These are phyloP conservation scores for Dallia pectoralis DNA, from an alignment of 2,797 vertebrate genomes.

Conservation along the genomic window DNA sequence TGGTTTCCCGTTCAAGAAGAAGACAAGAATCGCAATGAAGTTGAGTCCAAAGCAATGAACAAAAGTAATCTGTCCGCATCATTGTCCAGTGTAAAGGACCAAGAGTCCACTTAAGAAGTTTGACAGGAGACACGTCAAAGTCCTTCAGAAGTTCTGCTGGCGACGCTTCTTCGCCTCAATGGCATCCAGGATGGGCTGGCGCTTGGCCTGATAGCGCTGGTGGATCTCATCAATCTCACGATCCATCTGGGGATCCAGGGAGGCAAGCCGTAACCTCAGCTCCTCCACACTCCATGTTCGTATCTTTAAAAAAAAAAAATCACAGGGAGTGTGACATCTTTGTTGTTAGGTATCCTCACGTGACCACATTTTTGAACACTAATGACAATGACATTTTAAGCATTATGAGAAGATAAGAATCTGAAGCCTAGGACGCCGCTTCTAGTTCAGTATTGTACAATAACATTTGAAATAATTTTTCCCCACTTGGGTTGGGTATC, in stretches of 20 bases:
- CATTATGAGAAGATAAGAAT: no score
- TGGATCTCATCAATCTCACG: slow-evolving; percentile 96
- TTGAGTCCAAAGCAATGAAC: background rate
- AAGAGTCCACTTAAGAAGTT: background rate
- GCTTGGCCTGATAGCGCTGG: slow-evolving; percentile 92
- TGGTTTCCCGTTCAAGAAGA: background rate
- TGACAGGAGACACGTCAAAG: background rate
- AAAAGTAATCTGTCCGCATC: background rate
- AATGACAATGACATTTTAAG: no score
- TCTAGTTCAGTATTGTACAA: no score
- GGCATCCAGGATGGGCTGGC: slow-evolving; percentile 93
- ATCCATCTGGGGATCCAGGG: slow-evolving; percentile 96
- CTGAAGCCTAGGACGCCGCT: no score
- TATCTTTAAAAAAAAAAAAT: slow-evolving; percentile 69
- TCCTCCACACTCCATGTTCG: slow-evolving; percentile 89
- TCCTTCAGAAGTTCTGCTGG: slow-evolving; percentile 86
- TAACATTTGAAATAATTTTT: no score
- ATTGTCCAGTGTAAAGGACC: background rate
- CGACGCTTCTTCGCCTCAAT: slow-evolving; percentile 93
- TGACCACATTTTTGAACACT: no score
- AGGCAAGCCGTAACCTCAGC: slow-evolving; percentile 79
- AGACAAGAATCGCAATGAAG: background rate
- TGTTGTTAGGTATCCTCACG: background rate
- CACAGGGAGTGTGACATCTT: background rate
- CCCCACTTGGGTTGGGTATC: no score